These are phyloP conservation scores for Nannospalax galili DNA, from an alignment of 2,113 vertebrate species.

Conservation along the genomic window DNA sequence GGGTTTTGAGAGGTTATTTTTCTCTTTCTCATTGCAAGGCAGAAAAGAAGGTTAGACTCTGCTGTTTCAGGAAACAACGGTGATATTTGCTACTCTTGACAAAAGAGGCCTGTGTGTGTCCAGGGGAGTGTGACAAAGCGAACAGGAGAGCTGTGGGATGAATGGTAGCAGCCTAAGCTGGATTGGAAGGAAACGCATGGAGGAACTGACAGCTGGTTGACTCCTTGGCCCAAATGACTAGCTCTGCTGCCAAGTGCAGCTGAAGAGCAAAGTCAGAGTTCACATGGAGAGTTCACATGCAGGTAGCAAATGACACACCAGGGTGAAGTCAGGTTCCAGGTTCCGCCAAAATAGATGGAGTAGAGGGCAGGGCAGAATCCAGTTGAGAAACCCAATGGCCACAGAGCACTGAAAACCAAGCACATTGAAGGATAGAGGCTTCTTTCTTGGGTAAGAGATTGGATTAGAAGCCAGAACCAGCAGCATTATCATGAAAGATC, in stretches of 20 bases:
- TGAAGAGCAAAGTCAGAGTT: neutral
- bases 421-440: neutral
- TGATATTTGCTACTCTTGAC: slow-evolving; percentile 54
- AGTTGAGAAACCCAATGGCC: neutral
- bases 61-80: slow-evolving; percentile 3
- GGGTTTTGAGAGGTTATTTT: neutral
- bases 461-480: neutral
- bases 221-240: neutral
- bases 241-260: neutral
- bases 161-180: neutral
- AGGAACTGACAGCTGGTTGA: slow-evolving; percentile 29
- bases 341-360: neutral
- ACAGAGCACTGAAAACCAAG: neutral
- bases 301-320: too few species aligned
- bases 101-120: slow-evolving; percentile 27
- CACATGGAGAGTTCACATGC: neutral
- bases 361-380: neutral
- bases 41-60: slow-evolving; percentile 22
- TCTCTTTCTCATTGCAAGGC: neutral
- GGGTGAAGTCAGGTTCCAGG: neutral
- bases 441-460: neutral
- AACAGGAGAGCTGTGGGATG: neutral
- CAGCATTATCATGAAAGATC: neutral
- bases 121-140: slow-evolving; percentile 16
- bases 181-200: neutral